These are phyloP conservation scores for Drosophila setosimentum DNA, from an alignment of 2,888 invertebrate genomes.

Conservation along the genomic window DNA sequence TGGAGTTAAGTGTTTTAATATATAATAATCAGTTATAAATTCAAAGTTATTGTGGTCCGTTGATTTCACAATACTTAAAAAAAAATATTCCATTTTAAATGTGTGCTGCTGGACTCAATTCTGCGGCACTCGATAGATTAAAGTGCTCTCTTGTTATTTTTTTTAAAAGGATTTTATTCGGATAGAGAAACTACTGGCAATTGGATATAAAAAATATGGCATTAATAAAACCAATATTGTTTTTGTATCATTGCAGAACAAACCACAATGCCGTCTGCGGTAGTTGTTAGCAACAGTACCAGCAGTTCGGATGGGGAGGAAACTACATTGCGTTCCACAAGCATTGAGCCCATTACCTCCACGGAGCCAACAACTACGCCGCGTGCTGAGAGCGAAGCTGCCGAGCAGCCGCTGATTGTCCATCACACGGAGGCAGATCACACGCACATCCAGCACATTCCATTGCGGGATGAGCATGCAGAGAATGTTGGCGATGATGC, in stretches of 20 bases:
- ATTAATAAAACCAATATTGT: not conserved
- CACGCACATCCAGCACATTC: constrained; percentile 71
- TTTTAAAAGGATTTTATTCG: not conserved
- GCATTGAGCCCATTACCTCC: constrained; percentile 82
- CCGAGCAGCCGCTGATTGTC: constrained; percentile 36
- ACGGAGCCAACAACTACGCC: constrained; percentile 83
- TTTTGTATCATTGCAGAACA: constrained; percentile 22
- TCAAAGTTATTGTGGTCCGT: not conserved
- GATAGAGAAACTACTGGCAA: not conserved
- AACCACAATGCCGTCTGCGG: constrained; percentile 27
- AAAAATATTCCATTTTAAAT: not conserved
- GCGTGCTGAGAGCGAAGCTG: constrained; percentile 46
- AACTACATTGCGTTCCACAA: constrained; percentile 69
- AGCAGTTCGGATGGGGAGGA: constrained; percentile 25
- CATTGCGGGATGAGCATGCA: constrained; percentile 63
- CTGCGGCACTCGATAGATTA: not conserved
- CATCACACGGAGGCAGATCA: constrained; percentile 52
- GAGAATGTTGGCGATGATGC: constrained; percentile 57
- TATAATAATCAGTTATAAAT: not conserved
- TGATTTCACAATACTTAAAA: not conserved
- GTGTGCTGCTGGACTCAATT: not conserved
- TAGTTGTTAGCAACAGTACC: constrained; percentile 13
- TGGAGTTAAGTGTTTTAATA: not conserved
- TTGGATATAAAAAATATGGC: not conserved
- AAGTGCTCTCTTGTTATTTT: not conserved